A percentile compares a stretch with the other conserved stretches of the same genome.
These are phyloP conservation scores for Petrocephalus schoutedeni DNA, from an alignment of 2,797 vertebrate species.

Conservation along the genomic window DNA sequence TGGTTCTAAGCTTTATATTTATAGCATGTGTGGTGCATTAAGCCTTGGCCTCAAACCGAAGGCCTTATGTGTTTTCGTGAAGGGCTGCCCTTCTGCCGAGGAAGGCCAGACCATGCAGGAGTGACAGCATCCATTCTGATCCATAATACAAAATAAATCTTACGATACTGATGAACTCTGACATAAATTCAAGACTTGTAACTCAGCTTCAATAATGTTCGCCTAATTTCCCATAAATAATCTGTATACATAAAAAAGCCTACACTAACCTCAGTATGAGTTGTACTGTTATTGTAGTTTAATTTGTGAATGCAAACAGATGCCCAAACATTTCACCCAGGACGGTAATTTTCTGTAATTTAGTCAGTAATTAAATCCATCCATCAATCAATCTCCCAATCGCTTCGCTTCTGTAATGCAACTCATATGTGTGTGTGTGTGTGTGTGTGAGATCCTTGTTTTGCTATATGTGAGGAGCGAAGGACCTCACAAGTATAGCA, in stretches of 20 bases:
- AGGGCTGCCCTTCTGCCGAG: not conserved
- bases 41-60: not conserved
- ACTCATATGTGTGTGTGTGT: too few relatives aligned
- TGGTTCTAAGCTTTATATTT: not conserved
- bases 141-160: not conserved
- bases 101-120: not conserved
- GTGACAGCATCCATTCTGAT: not conserved
- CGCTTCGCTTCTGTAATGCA: not conserved
- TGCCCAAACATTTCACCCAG: not conserved
- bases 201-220: not conserved
- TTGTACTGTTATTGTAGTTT: not conserved
- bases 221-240: not conserved
- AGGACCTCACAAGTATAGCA: too few relatives aligned
- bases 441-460: too few relatives aligned
- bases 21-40: not conserved
- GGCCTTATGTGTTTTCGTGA: not conserved
- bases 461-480: too few relatives aligned
- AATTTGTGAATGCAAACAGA: not conserved
- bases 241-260: not conserved
- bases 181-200: not conserved
- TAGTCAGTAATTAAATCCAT: not conserved
- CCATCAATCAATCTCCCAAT: not conserved
- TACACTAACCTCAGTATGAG: not conserved
- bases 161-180: not conserved
- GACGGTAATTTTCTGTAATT: not conserved